Evolutionary conservation across 2,888 invertebrate genomes (phyloP).

Genomic region (Stenodema calcarata): DNA sequence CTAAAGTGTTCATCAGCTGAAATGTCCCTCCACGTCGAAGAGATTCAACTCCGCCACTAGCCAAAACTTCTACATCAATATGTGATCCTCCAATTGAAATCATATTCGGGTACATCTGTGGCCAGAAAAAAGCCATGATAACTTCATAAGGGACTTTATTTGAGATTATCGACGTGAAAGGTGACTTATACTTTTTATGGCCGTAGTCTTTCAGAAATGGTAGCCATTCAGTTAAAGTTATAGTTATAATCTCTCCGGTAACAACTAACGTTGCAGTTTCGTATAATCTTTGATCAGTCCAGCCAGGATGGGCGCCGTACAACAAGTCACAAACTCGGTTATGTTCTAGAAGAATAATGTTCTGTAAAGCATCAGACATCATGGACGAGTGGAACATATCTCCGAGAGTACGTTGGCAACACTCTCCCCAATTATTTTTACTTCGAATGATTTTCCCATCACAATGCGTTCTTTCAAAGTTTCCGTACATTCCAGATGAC

Average conservation of each 20-base stretch:
- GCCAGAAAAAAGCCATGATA: neutral
- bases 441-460: neutral
- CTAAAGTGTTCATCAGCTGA: neutral
- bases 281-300: neutral
- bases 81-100: neutral
- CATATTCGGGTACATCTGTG: neutral
- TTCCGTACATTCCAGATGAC: neutral
- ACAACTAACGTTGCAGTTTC: neutral
- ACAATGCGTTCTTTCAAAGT: neutral
- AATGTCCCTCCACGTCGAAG: neutral
- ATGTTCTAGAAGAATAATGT: neutral
- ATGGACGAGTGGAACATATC: neutral
- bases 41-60: neutral
- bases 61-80: neutral
- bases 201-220: neutral
- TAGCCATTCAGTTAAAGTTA: neutral
- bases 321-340: slow-evolving; percentile 5
- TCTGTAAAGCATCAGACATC: neutral
- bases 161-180: neutral
- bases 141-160: slow-evolving; percentile 2
- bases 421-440: neutral
- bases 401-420: neutral
- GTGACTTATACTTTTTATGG: neutral
- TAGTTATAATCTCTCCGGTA: neutral
- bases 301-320: neutral